Evolutionary conservation across 2,797 vertebrate genomes (phyloP).

Genomic region (Myripristis murdjan): DNA sequence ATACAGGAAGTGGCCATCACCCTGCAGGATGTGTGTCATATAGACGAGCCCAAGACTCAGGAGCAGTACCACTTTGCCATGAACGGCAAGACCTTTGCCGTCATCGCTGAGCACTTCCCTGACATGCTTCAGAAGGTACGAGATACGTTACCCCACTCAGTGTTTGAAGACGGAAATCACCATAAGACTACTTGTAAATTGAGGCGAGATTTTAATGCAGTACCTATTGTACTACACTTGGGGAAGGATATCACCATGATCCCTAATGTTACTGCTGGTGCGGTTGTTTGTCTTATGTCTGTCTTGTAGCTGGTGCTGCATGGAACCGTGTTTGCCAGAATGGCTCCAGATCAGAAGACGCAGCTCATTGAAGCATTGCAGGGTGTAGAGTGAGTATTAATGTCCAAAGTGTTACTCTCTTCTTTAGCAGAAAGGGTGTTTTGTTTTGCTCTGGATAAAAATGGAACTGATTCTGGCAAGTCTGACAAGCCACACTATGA

Average conservation of each 20-base stretch:
- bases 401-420: not conserved
- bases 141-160: not conserved
- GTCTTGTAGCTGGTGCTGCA: constrained; percentile 91
- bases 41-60: constrained; percentile 82
- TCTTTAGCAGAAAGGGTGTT: not conserved
- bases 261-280: not conserved
- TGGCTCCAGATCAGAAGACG: constrained; percentile 99
- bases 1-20: constrained; percentile 92
- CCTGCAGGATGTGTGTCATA: constrained; percentile 86
- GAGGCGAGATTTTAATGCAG: not conserved
- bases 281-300: not conserved
- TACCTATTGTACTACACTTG: not conserved
- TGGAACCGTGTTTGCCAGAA: constrained; percentile 97
- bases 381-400: constrained; percentile 94
- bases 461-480: not conserved
- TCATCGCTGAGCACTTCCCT: constrained; percentile 96
- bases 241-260: too few relatives aligned
- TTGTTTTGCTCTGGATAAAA: not conserved
- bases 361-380: constrained; percentile 96
- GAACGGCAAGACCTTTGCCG: constrained; percentile 96
- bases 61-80: constrained; percentile 96
- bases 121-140: constrained; percentile 96
- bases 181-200: not conserved
- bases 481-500: not conserved
- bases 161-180: not conserved